These are phyloP conservation scores for Scaptomyza hsui DNA, from an alignment of 1,140 invertebrate species.

Conservation along the genomic window DNA sequence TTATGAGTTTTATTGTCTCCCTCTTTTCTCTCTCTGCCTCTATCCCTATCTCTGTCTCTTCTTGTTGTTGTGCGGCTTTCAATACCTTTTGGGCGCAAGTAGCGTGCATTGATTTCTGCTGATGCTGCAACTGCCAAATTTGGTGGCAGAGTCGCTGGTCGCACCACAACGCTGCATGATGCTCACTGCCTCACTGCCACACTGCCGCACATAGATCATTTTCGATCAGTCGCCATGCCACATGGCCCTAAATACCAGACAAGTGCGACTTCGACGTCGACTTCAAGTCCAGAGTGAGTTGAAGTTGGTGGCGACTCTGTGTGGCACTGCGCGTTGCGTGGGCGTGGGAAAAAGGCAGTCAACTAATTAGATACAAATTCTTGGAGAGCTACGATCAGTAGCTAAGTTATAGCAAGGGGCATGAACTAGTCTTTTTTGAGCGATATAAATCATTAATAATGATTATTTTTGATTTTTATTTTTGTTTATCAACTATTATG, in stretches of 20 bases:
- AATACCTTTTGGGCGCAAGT: slow-evolving; percentile 58
- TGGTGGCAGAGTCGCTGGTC: slow-evolving; percentile 43
- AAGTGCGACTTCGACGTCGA: slow-evolving; percentile 47
- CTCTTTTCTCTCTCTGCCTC: not conserved
- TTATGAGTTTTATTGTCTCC: slow-evolving; percentile 80
- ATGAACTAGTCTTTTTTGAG: too few relatives aligned
- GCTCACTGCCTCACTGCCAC: slow-evolving; percentile 14
- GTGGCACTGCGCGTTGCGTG: slow-evolving; percentile 42
- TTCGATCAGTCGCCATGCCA: slow-evolving; percentile 40
- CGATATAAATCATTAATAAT: too few relatives aligned
- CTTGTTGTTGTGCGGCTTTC: slow-evolving; percentile 35
- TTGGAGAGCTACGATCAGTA: not conserved
- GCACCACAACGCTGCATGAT: slow-evolving; percentile 5
- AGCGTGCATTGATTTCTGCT: slow-evolving; percentile 69
- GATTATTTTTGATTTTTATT: too few relatives aligned
- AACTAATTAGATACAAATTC: slow-evolving; percentile 61
- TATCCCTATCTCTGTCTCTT: not conserved
- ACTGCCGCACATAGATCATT: slow-evolving; percentile 65
- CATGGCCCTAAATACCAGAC: slow-evolving; percentile 29
- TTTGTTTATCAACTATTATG: too few relatives aligned
- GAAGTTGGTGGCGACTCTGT: not conserved
- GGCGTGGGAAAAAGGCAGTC: slow-evolving; percentile 67
- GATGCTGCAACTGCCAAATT: slow-evolving; percentile 61
- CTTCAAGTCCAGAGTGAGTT: not conserved
- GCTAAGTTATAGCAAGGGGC: too few relatives aligned